These are phyloP conservation scores for Melanotaenia nigrans DNA, from an alignment of 2,797 vertebrate species.

Conservation along the genomic window DNA sequence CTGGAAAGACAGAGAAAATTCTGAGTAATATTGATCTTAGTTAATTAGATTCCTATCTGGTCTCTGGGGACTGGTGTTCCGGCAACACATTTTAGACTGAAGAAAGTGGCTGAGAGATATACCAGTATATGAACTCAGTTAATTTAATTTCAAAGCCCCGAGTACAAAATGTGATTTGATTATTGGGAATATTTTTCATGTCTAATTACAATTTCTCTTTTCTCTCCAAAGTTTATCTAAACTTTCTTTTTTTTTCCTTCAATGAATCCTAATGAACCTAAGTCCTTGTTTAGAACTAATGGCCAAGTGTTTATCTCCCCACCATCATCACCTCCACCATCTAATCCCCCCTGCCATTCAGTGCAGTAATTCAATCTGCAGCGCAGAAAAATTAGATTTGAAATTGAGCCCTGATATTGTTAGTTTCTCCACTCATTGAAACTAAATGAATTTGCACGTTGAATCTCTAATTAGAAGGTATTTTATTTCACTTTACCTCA, in stretches of 20 bases:
- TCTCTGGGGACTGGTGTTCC: slow-evolving; percentile 77
- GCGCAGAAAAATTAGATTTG: slow-evolving; percentile 60
- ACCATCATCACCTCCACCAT: background rate
- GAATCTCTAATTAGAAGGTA: slow-evolving; percentile 74
- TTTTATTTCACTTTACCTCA: slow-evolving; percentile 72
- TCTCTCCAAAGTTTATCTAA: slow-evolving; percentile 76
- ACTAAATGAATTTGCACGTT: slow-evolving; percentile 68
- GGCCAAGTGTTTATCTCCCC: slow-evolving; percentile 57
- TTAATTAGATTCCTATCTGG: slow-evolving; percentile 84
- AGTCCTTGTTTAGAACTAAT: slow-evolving; percentile 66
- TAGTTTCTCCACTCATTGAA: slow-evolving; percentile 64
- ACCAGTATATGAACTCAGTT: slow-evolving; percentile 83
- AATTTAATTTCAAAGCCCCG: slow-evolving; percentile 82
- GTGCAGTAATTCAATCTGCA: slow-evolving; percentile 62
- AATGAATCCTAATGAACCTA: slow-evolving; percentile 71
- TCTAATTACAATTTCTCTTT: slow-evolving; percentile 82
- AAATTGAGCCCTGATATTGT: slow-evolving; percentile 72
- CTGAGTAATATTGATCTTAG: slow-evolving; percentile 84
- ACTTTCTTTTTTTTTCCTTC: slow-evolving; percentile 56
- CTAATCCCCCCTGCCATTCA: background rate
- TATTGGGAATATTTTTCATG: slow-evolving; percentile 83
- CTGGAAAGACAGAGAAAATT: slow-evolving; percentile 77
- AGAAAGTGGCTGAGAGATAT: slow-evolving; percentile 79
- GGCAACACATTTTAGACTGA: slow-evolving; percentile 80
- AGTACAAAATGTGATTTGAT: slow-evolving; percentile 84